Evolutionary conservation across 2,113 vertebrate genomes (phyloP), one percentile per base, ranked within the genome.

Genomic region (Entelurus aequoreus): DNA sequence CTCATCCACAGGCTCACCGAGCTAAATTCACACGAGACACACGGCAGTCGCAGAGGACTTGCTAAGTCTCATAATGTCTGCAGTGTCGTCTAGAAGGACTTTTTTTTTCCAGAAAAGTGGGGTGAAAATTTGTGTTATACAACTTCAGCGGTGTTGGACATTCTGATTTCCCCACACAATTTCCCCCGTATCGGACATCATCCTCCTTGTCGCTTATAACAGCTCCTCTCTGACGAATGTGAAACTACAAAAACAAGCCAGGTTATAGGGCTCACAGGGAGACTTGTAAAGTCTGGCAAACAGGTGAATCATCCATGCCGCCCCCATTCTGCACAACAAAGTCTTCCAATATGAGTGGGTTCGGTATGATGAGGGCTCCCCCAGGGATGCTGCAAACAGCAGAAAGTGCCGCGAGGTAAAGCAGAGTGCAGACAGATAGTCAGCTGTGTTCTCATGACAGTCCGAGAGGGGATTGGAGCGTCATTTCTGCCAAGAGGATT

Each of bases 401-500:
- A 62, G 63, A 35, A 56, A 47, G 49, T 63, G 46, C 64, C n/a
- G 11, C 54, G 42, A 49, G 71, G 70, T 64, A 56, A 51, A 54
- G 52, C 63, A 49, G 60, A 47, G 68, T 63, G 65, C 66, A 79
- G 68, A 78, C 72, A 66, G 67, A 52, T 66, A 58, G 77, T 63
- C 67, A 78, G 75, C 77, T 77, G 75, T 76, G 78, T 65, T 57
- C 55, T 44, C 38, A 49, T 48, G 81, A 21, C 75, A 74, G 69
- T 65, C 71, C 77, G 78, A 51, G 56, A 77, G 68, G 63, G 81
- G 86, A 87, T 85, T 87, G 86, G 66, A 81, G 72, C 75, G 70
- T 62, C 76, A 81, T 78, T 82, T 83, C 77, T 86, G 86, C 80
- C 83, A 86, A 89, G 81, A 81, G 88, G 88, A 90, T 90, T 90